A percentile compares a stretch with the other conserved stretches of the same genome.
Evolutionary conservation across 2,888 invertebrate genomes (phyloP).

Genomic region (Drosophila neutralis): DNA sequence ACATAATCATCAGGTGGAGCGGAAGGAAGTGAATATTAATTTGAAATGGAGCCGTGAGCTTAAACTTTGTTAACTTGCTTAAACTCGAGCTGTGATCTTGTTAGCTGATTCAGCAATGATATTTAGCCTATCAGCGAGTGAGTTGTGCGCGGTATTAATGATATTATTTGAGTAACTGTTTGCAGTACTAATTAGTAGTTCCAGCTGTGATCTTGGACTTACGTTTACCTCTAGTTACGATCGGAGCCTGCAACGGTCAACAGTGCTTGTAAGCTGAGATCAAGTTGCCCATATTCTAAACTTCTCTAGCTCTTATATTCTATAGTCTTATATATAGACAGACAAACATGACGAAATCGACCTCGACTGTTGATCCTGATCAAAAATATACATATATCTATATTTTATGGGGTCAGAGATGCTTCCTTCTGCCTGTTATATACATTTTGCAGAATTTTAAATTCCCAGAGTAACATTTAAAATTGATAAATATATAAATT

Average conservation of each 20-base stretch:
- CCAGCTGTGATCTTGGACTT: background rate
- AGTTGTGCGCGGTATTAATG: background rate
- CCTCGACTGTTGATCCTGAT: background rate
- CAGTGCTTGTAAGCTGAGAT: background rate
- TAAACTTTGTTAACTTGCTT: slow-evolving; percentile 13
- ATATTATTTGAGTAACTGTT: background rate
- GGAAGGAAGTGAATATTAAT: slow-evolving; percentile 62
- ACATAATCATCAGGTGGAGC: slow-evolving; percentile 36
- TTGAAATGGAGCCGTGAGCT: slow-evolving; percentile 22
- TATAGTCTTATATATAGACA: background rate
- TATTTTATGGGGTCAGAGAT: too few species aligned
- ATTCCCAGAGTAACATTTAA: background rate
- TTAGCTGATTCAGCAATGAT: slow-evolving; percentile 5
- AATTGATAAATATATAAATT: background rate
- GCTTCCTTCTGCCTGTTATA: too few species aligned
- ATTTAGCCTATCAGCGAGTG: background rate
- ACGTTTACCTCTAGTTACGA: background rate
- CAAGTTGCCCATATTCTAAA: too few species aligned
- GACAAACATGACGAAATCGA: background rate
- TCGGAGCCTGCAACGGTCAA: background rate
- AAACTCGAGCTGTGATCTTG: slow-evolving; percentile 12
- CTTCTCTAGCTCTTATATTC: too few species aligned
- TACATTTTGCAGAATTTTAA: too few species aligned
- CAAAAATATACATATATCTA: background rate
- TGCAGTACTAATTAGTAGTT: background rate